phyloP scores from a whole-genome alignment of 2,888 invertebrate species.

The Stenchaetothrips biformis region DNA sequence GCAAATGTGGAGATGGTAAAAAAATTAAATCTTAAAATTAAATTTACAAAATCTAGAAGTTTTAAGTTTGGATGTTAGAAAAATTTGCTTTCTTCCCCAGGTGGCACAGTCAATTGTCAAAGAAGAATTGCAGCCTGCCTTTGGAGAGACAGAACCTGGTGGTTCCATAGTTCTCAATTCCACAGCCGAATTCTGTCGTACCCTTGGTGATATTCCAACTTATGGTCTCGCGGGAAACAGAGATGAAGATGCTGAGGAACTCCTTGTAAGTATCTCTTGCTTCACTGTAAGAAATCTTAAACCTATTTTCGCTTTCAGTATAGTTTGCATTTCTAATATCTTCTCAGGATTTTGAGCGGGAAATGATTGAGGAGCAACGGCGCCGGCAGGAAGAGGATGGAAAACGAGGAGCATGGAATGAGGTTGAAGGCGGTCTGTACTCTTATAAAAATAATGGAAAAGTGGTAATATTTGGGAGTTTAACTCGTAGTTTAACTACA shows the following conservation, averaged over 20 bases:
- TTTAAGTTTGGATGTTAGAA: constrained; percentile 18
- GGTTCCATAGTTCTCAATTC: constrained; percentile 78
- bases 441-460: constrained; percentile 11
- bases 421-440: constrained; percentile 60
- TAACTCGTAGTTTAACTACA: background rate
- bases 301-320: background rate
- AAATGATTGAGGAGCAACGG: constrained; percentile 46
- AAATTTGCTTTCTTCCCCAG: constrained; percentile 34
- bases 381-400: constrained; percentile 51
- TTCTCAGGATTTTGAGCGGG: constrained; percentile 51
- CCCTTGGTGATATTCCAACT: constrained; percentile 91
- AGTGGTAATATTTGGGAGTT: constrained; percentile 20
- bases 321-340: constrained; percentile 31
- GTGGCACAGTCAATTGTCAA: constrained; percentile 42
- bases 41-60: constrained; percentile 36
- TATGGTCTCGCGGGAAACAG: constrained; percentile 88
- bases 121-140: constrained; percentile 42
- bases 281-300: background rate
- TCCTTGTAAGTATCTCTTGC: constrained; percentile 48
- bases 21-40: constrained; percentile 28
- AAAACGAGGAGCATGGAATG: constrained; percentile 73
- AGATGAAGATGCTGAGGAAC: constrained; percentile 70
- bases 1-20: constrained; percentile 37
- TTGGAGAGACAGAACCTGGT: constrained; percentile 43
- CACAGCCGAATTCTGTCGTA: constrained; percentile 94